phyloP scores from a whole-genome alignment of 2,113 vertebrate species.

The Mohoua ochrocephala region DNA sequence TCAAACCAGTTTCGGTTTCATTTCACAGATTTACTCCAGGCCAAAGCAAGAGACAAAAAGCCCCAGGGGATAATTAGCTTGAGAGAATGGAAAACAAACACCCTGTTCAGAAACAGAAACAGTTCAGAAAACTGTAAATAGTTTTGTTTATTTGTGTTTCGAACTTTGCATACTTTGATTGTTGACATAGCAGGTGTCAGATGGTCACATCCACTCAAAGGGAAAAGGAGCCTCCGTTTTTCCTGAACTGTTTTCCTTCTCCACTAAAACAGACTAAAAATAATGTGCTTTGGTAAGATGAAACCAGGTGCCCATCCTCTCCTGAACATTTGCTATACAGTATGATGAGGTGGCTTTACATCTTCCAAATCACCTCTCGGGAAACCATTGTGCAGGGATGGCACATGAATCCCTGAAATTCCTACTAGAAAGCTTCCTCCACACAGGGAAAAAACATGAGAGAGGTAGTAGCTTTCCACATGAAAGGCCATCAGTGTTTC shows the following conservation, averaged over 20 bases:
- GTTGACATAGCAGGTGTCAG: background rate
- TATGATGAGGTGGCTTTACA: background rate
- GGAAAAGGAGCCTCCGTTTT: background rate
- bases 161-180: background rate
- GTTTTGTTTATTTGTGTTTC: background rate
- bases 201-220: background rate
- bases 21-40: background rate
- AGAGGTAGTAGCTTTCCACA: background rate
- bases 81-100: background rate
- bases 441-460: background rate
- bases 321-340: background rate
- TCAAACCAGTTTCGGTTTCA: background rate
- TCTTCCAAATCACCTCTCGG: background rate
- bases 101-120: background rate
- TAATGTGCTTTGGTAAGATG: background rate
- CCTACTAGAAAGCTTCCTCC: background rate
- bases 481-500: background rate
- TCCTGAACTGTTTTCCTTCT: background rate
- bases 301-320: background rate
- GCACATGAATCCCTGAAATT: background rate
- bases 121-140: no score
- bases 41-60: background rate
- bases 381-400: background rate
- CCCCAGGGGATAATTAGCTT: background rate
- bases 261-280: background rate